A percentile compares a stretch with the other conserved stretches of the same genome.
phyloP scores from a whole-genome alignment of 2,797 vertebrate genomes.

The Enteromius viviparus region DNA sequence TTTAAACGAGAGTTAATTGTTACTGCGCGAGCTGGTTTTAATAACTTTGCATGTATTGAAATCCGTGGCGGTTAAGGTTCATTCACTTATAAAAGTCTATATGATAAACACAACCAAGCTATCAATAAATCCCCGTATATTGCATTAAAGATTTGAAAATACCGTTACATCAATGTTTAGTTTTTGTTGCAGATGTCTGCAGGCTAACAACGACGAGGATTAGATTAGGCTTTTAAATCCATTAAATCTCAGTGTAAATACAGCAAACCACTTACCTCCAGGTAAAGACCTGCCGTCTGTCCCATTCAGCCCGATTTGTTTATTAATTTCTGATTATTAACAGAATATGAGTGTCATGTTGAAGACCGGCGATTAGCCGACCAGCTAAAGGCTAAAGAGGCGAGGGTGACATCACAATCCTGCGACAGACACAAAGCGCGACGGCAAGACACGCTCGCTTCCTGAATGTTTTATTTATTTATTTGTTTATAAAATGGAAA shows the following conservation, averaged over 20 bases:
- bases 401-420: constrained; percentile 19
- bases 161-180: background rate
- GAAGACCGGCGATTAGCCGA: background rate
- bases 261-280: constrained; percentile 32
- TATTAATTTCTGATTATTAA: background rate
- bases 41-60: background rate
- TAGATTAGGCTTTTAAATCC: background rate
- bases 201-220: background rate
- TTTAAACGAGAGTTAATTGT: too few relatives aligned
- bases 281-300: background rate
- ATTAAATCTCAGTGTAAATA: background rate
- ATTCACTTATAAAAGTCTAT: background rate
- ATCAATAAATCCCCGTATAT: background rate
- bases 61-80: background rate
- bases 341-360: background rate
- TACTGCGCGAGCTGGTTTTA: too few relatives aligned
- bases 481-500: background rate
- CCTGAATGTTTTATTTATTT: background rate
- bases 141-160: background rate
- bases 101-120: background rate
- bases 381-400: constrained; percentile 10
- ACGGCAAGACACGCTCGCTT: background rate
- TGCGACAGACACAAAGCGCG: constrained; percentile 5
- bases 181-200: background rate
- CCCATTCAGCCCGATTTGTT: constrained; percentile 1